These are phyloP conservation scores for Cerastis rubricosa DNA, from an alignment of 2,888 invertebrate genomes.

Conservation along the genomic window DNA sequence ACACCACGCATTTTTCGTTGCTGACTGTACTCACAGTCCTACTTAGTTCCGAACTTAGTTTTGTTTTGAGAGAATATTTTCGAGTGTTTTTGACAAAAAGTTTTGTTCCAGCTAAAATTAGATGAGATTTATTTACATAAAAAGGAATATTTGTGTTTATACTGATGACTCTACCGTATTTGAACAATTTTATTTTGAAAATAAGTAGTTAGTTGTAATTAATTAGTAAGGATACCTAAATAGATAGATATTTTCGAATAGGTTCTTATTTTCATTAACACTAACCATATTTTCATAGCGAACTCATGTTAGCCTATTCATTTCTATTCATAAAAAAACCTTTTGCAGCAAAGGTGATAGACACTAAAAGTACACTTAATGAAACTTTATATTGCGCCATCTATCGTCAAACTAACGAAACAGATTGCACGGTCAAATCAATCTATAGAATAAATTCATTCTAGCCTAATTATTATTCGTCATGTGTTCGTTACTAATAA, in stretches of 20 bases:
- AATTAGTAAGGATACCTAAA: background rate
- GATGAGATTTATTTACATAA: background rate
- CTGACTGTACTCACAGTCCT: constrained; percentile 54
- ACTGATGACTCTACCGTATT: background rate
- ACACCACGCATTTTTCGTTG: constrained; percentile 77
- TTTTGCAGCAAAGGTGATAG: background rate
- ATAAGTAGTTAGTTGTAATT: background rate
- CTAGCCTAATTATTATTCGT: fast-evolving
- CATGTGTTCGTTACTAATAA: background rate
- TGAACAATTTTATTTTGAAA: background rate
- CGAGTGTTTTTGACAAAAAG: constrained; percentile 24
- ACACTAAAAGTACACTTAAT: background rate
- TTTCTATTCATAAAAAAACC: too few species aligned
- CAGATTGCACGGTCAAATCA: fast-evolving
- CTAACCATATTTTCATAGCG: background rate
- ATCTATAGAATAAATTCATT: background rate
- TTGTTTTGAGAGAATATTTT: constrained; percentile 35
- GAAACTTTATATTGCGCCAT: constrained; percentile 26
- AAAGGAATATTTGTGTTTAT: background rate
- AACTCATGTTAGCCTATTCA: background rate
- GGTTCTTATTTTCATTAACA: background rate
- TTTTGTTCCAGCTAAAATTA: constrained; percentile 10
- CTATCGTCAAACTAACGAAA: constrained; percentile 3
- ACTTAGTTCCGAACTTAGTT: constrained; percentile 15
- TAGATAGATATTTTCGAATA: background rate